phyloP scores from a whole-genome alignment of 2,797 vertebrate species.

The Sarcophilus harrisii region DNA sequence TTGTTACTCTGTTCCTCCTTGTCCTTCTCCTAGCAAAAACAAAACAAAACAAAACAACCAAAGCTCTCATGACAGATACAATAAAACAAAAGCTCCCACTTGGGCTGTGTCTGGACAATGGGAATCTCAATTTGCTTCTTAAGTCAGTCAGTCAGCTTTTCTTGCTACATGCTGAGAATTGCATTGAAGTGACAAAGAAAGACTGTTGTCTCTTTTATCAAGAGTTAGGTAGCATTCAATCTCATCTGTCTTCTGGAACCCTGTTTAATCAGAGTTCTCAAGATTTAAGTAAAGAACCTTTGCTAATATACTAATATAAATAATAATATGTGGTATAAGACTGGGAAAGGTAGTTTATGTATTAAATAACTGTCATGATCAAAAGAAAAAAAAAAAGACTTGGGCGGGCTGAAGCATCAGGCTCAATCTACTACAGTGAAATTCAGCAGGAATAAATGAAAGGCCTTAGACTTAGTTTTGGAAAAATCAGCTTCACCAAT shows the following conservation, averaged over 20 bases:
- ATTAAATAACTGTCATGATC: neutral
- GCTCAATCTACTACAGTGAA: neutral
- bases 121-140: neutral
- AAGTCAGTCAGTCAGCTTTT: neutral
- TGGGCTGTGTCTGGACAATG: neutral
- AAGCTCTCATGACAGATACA: neutral
- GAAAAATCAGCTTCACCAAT: neutral
- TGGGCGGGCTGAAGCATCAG: neutral
- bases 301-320: neutral
- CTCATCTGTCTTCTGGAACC: neutral
- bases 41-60: neutral
- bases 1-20: neutral
- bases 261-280: neutral
- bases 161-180: neutral
- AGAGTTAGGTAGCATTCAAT: neutral
- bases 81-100: neutral
- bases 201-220: neutral
- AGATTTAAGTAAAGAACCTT: neutral
- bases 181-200: neutral
- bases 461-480: neutral
- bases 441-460: neutral
- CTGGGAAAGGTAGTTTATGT: neutral
- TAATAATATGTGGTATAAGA: neutral
- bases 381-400: neutral
- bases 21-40: neutral